Evolutionary conservation across 92 coral and sea anemone genomes (phyloP).

Genomic region (Hydrozoanthus gracilis): DNA sequence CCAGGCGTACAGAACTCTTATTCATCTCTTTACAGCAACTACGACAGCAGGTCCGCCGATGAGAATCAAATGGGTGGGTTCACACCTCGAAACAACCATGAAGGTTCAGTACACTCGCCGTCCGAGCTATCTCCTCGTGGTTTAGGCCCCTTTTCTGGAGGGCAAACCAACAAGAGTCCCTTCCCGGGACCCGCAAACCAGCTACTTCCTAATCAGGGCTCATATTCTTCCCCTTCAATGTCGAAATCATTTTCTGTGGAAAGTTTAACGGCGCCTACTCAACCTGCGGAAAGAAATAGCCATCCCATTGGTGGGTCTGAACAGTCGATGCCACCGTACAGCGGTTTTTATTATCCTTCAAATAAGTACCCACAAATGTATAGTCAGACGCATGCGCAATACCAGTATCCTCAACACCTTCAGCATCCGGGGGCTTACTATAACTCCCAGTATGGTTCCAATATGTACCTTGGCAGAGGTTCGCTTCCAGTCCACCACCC

Average conservation of each 20-base stretch:
- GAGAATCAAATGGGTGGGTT: slow-evolving; percentile 41
- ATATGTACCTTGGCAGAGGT: slow-evolving; percentile 88
- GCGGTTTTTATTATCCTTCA: slow-evolving; percentile 90
- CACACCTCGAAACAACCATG: slow-evolving; percentile 57
- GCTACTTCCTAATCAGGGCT: slow-evolving; percentile 57
- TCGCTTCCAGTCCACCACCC: slow-evolving; percentile 98
- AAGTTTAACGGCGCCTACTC: slow-evolving; percentile 95
- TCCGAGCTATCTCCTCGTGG: slow-evolving; percentile 66
- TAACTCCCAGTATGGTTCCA: slow-evolving; percentile 88
- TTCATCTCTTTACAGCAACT: slow-evolving; percentile 58
- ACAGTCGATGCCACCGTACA: slow-evolving; percentile 85
- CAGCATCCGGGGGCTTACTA: slow-evolving; percentile 92
- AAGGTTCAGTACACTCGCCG: slow-evolving; percentile 85
- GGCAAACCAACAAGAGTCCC: slow-evolving; percentile 92
- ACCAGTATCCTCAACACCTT: slow-evolving; percentile 85
- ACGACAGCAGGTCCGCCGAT: slow-evolving; percentile 32
- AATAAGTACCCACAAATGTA: slow-evolving; percentile 92
- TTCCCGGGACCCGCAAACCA: slow-evolving; percentile 76
- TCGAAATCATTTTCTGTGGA: slow-evolving; percentile 96
- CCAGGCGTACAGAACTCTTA: slow-evolving; percentile 70
- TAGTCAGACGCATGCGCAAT: slow-evolving; percentile 83
- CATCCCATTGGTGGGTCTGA: slow-evolving; percentile 71
- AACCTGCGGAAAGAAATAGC: slow-evolving; percentile 75
- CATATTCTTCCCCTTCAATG: slow-evolving; percentile 60
- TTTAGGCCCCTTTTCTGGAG: slow-evolving; percentile 55